These are phyloP conservation scores for Condylostylus longicornis DNA, from an alignment of 1,140 invertebrate genomes.

Conservation along the genomic window DNA sequence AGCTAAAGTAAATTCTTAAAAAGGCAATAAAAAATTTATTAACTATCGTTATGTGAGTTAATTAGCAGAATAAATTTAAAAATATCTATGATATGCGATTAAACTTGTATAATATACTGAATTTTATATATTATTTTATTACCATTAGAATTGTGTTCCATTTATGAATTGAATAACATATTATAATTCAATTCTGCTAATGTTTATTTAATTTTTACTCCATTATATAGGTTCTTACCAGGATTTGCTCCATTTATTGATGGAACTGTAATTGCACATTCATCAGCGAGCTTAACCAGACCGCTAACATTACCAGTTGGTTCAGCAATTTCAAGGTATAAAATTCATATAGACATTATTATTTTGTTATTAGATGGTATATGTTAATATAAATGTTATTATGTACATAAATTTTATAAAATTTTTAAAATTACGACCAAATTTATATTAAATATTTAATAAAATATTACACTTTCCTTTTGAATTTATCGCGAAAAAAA, in stretches of 20 bases:
- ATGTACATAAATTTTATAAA: too few relatives aligned
- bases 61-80: too few relatives aligned
- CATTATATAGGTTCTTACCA: constrained; percentile 48
- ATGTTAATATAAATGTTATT: not conserved
- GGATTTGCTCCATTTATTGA: constrained; percentile 83
- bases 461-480: not conserved
- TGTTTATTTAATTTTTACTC: constrained; percentile 2
- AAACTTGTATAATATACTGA: too few relatives aligned
- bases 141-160: too few relatives aligned
- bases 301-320: constrained; percentile 25
- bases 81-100: too few relatives aligned
- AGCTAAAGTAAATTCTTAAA: too few relatives aligned
- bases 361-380: not conserved
- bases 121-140: too few relatives aligned
- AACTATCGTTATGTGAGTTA: too few relatives aligned
- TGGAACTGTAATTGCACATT: constrained; percentile 56
- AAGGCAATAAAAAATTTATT: too few relatives aligned
- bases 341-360: too few relatives aligned
- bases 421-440: not conserved
- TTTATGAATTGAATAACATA: too few relatives aligned
- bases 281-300: constrained; percentile 28
- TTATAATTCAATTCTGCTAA: not conserved
- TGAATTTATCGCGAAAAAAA: too few relatives aligned
- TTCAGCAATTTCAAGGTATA: constrained; percentile 31
- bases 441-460: not conserved